Evolutionary conservation across 2,888 invertebrate genomes (phyloP).

Genomic region (Diplolepis rosae): DNA sequence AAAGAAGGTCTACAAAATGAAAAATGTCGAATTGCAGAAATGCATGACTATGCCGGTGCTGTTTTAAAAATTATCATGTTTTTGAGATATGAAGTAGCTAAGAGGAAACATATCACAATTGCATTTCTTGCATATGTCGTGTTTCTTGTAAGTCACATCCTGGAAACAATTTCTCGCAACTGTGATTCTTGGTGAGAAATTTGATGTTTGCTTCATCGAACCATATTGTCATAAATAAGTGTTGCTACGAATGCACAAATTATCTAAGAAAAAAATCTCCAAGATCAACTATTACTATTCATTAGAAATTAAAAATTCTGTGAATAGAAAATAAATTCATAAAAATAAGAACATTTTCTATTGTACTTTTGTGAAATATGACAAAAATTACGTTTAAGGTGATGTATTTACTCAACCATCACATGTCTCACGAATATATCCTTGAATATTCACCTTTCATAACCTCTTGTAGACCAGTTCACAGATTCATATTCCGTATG

Average conservation of each 20-base stretch:
- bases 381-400: no score
- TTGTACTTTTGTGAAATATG: no score
- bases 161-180: constrained; percentile 2
- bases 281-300: no score
- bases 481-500: not conserved
- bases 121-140: constrained; percentile 7
- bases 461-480: not conserved
- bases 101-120: not conserved
- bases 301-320: no score
- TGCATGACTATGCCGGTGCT: not conserved
- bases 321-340: no score
- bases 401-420: not conserved
- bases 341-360: no score
- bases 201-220: not conserved
- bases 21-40: not conserved
- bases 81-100: not conserved
- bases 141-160: not conserved
- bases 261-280: no score
- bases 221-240: not conserved
- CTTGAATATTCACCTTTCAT: not conserved
- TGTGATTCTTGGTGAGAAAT: not conserved
- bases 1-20: no score
- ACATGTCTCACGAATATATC: no score
- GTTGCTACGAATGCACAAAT: not conserved
- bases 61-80: not conserved